Base-by-base conservation (phyloP, 37 sponge, comb jelly and placozoan genomes). In the Chondrosia reniformis region DNA sequence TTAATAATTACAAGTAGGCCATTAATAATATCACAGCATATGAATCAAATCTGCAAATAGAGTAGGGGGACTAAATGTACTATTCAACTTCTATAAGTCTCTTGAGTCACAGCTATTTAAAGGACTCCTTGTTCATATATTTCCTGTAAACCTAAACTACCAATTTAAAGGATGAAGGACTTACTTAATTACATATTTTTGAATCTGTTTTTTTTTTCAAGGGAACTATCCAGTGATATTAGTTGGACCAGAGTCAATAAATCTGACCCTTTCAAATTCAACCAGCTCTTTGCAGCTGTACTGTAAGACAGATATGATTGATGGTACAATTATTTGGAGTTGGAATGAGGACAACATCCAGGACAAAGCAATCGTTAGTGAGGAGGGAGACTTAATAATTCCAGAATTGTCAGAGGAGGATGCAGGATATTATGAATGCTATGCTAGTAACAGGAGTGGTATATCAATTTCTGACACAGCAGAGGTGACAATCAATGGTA, bases 401-500 rank as follows among this genome's bases (percentile, higher is more conserved):
- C 4, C 44, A 8, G 43, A 69, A 43, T 24, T 24, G 2, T n/a
- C 39, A 36, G n/a, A 43, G 43, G 72, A 69, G 21, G 72, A 69
- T 69, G 32, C 72, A 34, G 72, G 72, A 4, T 17, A 6, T 24
- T 69, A 69, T 44, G 42, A 24, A 1, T 69, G 72, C 12, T 22
- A 21, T 38, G 72, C 72, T 40, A 1, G 5, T 13, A 69, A 69
- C 22, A 34, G 43, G 17, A 69, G 72, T 69, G 72, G 72, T 43
- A n/a, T 4, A 31, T 15, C 41, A 3, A 21, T n/a, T 40, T 69
- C 43, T 3, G 32, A 31, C 19, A 8, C n/a, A n/a, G 39, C 41
- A 13, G 42, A 69, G n/a, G 42, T 69, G 41, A 69, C 41, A 69
- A 1, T 39, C 24, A 44, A 69, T 39, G 72, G 72, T 69, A 69